Evolutionary conservation across 2,113 vertebrate species (phyloP).

Genomic region (Ivindomyrus marchei): DNA sequence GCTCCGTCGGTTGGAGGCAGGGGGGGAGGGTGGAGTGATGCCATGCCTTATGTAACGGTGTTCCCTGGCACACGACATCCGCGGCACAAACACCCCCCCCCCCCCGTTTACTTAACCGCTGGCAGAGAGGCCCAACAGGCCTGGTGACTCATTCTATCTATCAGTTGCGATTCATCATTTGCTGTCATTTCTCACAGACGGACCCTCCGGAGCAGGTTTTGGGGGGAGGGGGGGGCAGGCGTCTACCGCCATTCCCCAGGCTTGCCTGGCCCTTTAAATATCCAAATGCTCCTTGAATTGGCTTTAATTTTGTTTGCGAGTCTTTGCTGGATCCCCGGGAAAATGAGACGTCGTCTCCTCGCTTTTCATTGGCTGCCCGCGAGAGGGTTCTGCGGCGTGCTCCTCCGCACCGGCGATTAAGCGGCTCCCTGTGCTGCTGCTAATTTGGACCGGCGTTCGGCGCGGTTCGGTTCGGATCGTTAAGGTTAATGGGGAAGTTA

Average conservation of each 20-base stretch:
- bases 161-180: slow-evolving; percentile 40
- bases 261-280: slow-evolving; percentile 9
- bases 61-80: background rate
- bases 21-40: background rate
- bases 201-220: slow-evolving; percentile 29
- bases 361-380: background rate
- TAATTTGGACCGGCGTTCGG: background rate
- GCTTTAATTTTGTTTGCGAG: background rate
- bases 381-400: background rate
- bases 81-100: background rate
- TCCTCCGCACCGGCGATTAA: background rate
- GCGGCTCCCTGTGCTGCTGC: background rate
- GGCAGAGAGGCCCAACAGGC: slow-evolving; percentile 36
- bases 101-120: slow-evolving; percentile 38
- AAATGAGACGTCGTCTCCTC: background rate
- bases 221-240: background rate
- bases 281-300: background rate
- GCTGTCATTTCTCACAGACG: slow-evolving; percentile 38
- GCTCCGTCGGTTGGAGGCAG: background rate
- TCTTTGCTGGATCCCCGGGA: background rate
- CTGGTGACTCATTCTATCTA: slow-evolving; percentile 45
- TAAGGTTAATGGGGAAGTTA: background rate
- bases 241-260: background rate
- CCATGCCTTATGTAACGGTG: background rate
- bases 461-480: background rate